A percentile compares a stretch with the other conserved stretches of the same genome.
Evolutionary conservation across 2,797 vertebrate genomes (phyloP).

Genomic region (Prunella strophiata): DNA sequence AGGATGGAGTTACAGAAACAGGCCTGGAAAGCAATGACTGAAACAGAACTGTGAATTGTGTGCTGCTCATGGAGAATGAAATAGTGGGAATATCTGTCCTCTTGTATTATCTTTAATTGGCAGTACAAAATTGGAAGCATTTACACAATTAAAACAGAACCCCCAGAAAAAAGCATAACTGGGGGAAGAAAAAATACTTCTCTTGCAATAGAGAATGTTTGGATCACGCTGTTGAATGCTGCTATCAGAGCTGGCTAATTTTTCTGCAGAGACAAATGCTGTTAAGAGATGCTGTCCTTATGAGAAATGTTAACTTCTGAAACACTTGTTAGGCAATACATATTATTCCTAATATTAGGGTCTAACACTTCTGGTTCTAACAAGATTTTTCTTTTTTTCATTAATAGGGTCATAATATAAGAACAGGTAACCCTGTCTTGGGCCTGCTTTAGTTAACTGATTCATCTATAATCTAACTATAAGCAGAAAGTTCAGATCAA

Average conservation of each 20-base stretch:
- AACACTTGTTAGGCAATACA: background rate
- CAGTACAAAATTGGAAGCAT: background rate
- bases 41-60: background rate
- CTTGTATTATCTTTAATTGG: background rate
- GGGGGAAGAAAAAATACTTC: background rate
- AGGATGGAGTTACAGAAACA: background rate
- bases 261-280: background rate
- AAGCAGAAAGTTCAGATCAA: background rate
- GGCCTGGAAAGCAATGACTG: background rate
- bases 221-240: background rate
- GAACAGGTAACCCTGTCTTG: background rate
- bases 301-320: background rate
- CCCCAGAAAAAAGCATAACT: background rate
- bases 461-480: background rate
- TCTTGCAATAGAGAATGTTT: background rate
- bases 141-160: background rate
- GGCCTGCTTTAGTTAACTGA: background rate
- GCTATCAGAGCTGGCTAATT: background rate
- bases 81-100: background rate
- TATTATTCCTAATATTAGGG: background rate
- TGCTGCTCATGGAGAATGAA: background rate
- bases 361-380: background rate
- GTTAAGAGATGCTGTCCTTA: background rate
- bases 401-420: background rate
- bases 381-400: background rate